Conservation (phyloP, 2,113 vertebrate genomes). For the Neotoma lepida region DNA sequence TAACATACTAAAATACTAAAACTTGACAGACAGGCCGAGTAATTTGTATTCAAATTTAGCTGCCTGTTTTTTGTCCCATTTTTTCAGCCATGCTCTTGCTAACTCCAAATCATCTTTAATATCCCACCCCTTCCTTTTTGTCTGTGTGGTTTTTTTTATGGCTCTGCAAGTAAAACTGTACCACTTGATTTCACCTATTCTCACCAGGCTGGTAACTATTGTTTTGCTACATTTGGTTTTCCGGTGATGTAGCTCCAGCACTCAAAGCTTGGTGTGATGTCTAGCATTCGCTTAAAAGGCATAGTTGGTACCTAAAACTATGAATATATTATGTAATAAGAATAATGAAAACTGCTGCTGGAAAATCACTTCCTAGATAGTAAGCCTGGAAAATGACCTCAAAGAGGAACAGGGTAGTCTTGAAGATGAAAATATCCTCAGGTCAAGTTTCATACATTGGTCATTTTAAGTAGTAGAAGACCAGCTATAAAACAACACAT, state of each 20-base stretch:
- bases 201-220: not conserved
- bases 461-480: not conserved
- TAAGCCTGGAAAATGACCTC: not conserved
- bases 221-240: not conserved
- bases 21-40: not conserved
- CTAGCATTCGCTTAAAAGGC: not conserved
- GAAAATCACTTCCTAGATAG: not conserved
- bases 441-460: not conserved
- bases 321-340: not conserved
- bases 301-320: too few species aligned
- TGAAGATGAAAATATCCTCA: not conserved
- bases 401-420: too few species aligned
- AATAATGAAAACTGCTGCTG: not conserved
- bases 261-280: not conserved
- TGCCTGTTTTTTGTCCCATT: not conserved
- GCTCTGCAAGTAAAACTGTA: not conserved
- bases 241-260: not conserved
- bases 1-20: too few species aligned
- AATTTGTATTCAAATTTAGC: not conserved
- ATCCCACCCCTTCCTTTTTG: not conserved
- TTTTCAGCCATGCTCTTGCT: not conserved
- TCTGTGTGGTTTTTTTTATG: not conserved
- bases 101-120: not conserved
- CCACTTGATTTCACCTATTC: not conserved
- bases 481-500: not conserved